These are phyloP conservation scores for Neopelma chrysocephalum DNA, from an alignment of 2,797 vertebrate genomes.

Conservation along the genomic window DNA sequence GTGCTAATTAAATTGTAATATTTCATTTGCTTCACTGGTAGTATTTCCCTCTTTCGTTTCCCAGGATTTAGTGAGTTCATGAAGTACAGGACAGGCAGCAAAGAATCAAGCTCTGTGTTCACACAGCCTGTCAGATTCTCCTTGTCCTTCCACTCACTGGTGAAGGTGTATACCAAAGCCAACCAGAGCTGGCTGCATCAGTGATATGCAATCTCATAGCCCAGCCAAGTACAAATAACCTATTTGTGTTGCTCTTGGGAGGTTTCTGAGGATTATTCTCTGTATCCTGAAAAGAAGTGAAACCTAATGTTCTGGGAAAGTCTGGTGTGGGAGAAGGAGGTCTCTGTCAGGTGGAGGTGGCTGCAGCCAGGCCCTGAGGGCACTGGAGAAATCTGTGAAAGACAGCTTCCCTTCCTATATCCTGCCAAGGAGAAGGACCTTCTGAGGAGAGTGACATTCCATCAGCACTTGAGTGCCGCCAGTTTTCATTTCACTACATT, in stretches of 20 bases:
- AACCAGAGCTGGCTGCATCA: background rate
- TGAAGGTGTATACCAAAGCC: background rate
- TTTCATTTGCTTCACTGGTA: background rate
- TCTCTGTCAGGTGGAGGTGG: background rate
- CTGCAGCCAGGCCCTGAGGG: background rate
- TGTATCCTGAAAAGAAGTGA: background rate
- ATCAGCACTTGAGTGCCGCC: background rate
- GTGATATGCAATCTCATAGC: background rate
- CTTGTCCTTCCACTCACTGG: background rate
- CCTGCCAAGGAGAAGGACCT: background rate
- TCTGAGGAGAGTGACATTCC: background rate
- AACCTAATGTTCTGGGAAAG: background rate
- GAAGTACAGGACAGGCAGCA: fast-evolving
- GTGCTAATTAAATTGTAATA: background rate
- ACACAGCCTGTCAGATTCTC: background rate
- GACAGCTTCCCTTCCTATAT: background rate
- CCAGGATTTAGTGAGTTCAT: background rate
- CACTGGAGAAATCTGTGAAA: background rate
- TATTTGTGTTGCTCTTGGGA: background rate
- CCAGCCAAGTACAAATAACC: background rate
- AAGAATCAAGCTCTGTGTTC: background rate
- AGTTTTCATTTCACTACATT: background rate
- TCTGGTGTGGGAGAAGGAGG: background rate
- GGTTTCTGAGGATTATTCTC: background rate
- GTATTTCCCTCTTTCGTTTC: background rate